These are phyloP conservation scores for Karalla daura DNA, from an alignment of 2,797 vertebrate genomes.

Conservation along the genomic window DNA sequence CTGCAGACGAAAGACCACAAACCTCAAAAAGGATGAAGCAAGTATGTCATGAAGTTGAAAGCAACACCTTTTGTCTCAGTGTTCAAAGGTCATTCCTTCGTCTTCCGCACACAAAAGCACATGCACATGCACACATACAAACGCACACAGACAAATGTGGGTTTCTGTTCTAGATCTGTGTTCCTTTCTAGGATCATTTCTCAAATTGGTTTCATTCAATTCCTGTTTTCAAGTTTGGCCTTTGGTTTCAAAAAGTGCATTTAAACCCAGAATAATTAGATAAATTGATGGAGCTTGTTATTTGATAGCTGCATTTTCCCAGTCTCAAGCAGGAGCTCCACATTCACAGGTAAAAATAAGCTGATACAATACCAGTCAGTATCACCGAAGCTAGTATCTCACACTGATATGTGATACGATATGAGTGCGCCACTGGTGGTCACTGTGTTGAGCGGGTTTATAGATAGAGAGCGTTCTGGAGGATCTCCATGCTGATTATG, in stretches of 20 bases:
- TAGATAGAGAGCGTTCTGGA: slow-evolving; percentile 4
- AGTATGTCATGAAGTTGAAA: slow-evolving; percentile 5
- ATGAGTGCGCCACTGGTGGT: slow-evolving; percentile 4
- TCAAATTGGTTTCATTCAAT: not conserved
- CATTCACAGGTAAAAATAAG: not conserved
- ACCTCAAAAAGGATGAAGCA: not conserved
- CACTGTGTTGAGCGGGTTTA: slow-evolving; percentile 1
- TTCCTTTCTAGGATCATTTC: not conserved
- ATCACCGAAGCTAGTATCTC: not conserved
- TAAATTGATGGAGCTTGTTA: not conserved
- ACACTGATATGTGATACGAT: slow-evolving; percentile 8
- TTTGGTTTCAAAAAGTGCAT: not conserved
- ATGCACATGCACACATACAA: too few species aligned
- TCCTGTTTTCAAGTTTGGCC: not conserved
- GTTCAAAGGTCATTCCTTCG: slow-evolving; percentile 1
- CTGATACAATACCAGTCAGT: not conserved
- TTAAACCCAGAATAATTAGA: not conserved
- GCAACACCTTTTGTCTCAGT: not conserved
- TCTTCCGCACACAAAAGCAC: too few species aligned
- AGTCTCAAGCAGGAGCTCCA: not conserved
- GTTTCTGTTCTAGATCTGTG: not conserved
- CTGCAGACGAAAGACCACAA: not conserved
- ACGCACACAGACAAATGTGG: too few species aligned
- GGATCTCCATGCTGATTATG: slow-evolving; percentile 7
- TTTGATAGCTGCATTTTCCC: not conserved